phyloP scores from a whole-genome alignment of 2,113 vertebrate species.

The Gymnorhina tibicen region DNA sequence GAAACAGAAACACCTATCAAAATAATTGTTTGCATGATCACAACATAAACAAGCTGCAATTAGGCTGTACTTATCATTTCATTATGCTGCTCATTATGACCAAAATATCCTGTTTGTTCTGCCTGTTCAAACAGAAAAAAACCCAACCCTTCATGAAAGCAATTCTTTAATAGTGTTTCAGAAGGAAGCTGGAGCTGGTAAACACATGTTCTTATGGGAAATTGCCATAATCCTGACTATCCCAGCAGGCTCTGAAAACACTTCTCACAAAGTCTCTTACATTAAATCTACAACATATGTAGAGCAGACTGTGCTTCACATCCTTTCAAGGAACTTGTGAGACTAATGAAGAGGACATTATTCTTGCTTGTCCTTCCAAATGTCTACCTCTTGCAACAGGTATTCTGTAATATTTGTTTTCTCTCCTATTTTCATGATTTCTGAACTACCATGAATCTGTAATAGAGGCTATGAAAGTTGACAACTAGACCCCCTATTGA shows the following conservation, averaged over 20 bases:
- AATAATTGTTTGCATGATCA: not conserved
- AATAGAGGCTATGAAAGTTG: constrained; percentile 9
- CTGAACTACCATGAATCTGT: not conserved
- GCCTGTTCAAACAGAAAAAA: constrained; percentile 35
- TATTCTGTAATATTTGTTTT: not conserved
- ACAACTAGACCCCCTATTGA: not conserved
- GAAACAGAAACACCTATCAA: not conserved
- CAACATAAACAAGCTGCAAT: not conserved
- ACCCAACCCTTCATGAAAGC: not conserved
- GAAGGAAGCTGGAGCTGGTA: constrained; percentile 67
- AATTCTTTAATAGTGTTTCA: constrained; percentile 32
- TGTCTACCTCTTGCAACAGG: not conserved
- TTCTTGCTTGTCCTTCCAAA: not conserved
- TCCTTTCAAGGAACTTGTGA: constrained; percentile 52
- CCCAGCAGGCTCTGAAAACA: constrained; percentile 61
- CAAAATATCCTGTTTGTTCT: constrained; percentile 57
- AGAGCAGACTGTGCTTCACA: constrained; percentile 15
- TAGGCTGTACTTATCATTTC: constrained; percentile 8
- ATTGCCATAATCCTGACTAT: constrained; percentile 52
- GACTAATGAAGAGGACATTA: not conserved
- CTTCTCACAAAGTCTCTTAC: constrained; percentile 58
- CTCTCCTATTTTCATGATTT: not conserved
- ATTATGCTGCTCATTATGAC: not conserved
- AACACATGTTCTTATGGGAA: constrained; percentile 72
- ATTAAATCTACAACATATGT: constrained; percentile 64